A percentile compares a stretch with the other conserved stretches of the same genome.
Evolutionary conservation across 1,140 invertebrate genomes (phyloP).

Genomic region (Periplaneta americana): DNA sequence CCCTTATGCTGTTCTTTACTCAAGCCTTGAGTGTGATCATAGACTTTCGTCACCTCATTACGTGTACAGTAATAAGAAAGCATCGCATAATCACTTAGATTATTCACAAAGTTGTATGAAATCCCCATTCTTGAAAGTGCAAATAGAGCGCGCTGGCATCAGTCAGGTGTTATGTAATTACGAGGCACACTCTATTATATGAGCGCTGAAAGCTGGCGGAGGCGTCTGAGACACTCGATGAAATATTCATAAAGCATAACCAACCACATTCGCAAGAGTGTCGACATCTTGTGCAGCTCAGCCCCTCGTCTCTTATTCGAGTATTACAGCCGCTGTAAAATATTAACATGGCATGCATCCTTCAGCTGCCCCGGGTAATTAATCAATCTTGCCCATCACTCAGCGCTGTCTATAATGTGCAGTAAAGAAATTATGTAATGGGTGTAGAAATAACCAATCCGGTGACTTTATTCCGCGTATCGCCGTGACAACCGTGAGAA

Average conservation of each 20-base stretch:
- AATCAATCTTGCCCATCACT: background rate
- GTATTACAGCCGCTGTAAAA: background rate
- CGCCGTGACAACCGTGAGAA: too few species aligned
- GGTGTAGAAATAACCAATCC: background rate
- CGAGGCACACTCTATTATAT: background rate
- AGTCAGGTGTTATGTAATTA: background rate
- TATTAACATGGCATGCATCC: background rate
- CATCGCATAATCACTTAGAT: too few species aligned
- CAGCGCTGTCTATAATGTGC: background rate
- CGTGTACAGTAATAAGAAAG: background rate
- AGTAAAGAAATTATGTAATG: background rate
- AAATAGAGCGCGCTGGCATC: background rate
- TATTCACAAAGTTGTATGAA: background rate
- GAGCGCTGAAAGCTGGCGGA: background rate
- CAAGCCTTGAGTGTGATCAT: too few species aligned
- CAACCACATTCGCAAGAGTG: background rate
- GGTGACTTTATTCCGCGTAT: too few species aligned
- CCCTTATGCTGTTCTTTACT: too few species aligned
- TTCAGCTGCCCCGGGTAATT: background rate
- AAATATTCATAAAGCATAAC: background rate
- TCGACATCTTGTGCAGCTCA: background rate
- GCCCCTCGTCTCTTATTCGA: background rate
- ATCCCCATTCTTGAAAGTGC: background rate
- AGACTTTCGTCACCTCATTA: background rate
- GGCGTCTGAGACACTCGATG: background rate